Evolutionary conservation across 2,797 vertebrate species (phyloP).

Genomic region (Enteromius trimaculatus): DNA sequence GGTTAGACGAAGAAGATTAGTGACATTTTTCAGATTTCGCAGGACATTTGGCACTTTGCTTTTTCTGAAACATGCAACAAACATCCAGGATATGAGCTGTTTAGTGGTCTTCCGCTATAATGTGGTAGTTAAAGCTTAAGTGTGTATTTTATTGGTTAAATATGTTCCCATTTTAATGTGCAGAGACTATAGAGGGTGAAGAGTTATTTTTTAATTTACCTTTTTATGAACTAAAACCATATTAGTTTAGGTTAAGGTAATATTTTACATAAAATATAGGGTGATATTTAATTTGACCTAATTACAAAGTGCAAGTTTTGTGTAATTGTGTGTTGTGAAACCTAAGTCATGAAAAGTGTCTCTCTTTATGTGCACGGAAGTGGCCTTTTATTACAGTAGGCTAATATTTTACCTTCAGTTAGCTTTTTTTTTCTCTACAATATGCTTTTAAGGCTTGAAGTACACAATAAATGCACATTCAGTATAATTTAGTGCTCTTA

Average conservation of each 20-base stretch:
- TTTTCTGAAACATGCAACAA: neutral
- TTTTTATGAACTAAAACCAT: neutral
- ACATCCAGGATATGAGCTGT: neutral
- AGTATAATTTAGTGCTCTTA: neutral
- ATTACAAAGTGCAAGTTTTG: neutral
- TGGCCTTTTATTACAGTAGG: neutral
- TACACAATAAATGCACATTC: neutral
- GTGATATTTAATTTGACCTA: neutral
- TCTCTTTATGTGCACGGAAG: neutral
- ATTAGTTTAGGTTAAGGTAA: neutral
- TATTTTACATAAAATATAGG: too few species aligned
- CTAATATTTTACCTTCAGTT: neutral
- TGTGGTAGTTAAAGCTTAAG: neutral
- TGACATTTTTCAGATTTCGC: neutral
- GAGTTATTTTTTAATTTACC: neutral
- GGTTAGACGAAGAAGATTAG: slow-evolving; percentile 28
- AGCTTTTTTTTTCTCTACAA: too few species aligned
- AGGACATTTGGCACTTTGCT: slow-evolving; percentile 2
- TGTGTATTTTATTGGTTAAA: neutral
- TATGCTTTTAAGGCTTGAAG: neutral
- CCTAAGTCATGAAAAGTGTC: neutral
- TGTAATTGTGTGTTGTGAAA: neutral
- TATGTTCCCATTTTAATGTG: neutral
- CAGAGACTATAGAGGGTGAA: neutral
- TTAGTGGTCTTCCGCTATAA: neutral